Evolutionary conservation across 2,797 vertebrate genomes (phyloP).

Genomic region (Zalophus californianus): DNA sequence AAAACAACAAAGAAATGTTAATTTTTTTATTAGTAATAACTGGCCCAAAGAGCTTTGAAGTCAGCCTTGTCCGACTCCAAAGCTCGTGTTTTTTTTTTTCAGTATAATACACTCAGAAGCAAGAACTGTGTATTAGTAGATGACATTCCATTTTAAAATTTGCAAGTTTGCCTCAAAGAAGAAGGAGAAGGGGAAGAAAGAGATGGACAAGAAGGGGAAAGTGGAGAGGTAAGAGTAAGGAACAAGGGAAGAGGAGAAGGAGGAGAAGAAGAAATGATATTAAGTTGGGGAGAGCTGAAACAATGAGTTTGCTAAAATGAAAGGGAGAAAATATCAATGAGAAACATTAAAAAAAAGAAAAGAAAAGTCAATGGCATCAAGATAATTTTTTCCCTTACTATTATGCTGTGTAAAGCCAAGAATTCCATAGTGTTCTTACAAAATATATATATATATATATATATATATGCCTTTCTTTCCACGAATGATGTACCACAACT

Average conservation of each 20-base stretch:
- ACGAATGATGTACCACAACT: not conserved
- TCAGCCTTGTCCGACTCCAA: not conserved
- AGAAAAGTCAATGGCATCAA: not conserved
- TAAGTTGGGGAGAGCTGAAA: not conserved
- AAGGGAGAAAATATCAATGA: not conserved
- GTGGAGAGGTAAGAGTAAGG: not conserved
- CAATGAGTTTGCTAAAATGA: not conserved
- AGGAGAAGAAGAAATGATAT: not conserved
- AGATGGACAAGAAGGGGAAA: no score
- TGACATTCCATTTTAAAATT: constrained; percentile 34
- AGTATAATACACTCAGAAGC: not conserved
- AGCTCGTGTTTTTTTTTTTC: not conserved
- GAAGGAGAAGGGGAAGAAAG: not conserved
- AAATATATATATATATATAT: not conserved
- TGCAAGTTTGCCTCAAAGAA: not conserved
- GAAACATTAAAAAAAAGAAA: not conserved
- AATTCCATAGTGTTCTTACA: not conserved
- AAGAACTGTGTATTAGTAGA: not conserved
- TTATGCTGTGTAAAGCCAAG: not conserved
- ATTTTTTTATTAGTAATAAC: not conserved
- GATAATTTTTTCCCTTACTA: not conserved
- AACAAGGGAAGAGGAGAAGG: not conserved
- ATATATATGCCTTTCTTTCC: not conserved
- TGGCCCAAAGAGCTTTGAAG: not conserved
- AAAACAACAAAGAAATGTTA: not conserved